phyloP scores from a whole-genome alignment of 2,888 invertebrate species.

The Aplocera efformata region DNA sequence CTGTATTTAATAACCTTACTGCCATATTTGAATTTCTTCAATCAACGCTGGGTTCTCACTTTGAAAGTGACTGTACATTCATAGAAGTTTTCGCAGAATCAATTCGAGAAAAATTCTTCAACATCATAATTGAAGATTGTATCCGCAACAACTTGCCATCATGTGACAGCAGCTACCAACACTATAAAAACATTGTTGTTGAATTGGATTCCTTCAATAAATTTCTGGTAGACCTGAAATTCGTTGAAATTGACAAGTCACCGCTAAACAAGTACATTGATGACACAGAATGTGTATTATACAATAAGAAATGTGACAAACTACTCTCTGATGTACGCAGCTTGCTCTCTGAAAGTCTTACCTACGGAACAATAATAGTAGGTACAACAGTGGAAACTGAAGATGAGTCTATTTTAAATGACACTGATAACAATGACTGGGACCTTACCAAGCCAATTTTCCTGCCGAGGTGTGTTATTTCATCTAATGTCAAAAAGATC shows the following conservation, averaged over 20 bases:
- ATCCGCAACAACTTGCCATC: constrained; percentile 64
- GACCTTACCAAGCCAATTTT: constrained; percentile 61
- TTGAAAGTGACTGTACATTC: constrained; percentile 61
- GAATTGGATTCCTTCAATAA: constrained; percentile 71
- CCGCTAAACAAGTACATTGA: constrained; percentile 67
- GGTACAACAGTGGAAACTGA: constrained; percentile 38
- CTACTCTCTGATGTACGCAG: constrained; percentile 58
- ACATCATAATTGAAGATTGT: constrained; percentile 69
- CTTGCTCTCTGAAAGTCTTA: constrained; percentile 58
- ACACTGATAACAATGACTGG: constrained; percentile 49
- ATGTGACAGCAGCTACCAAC: constrained; percentile 60
- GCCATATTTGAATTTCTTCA: constrained; percentile 72
- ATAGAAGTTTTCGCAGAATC: constrained; percentile 65
- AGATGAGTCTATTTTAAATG: constrained; percentile 51
- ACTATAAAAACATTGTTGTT: constrained; percentile 62
- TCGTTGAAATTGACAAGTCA: constrained; percentile 57
- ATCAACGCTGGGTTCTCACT: constrained; percentile 62
- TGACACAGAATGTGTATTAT: constrained; percentile 66
- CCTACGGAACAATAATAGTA: constrained; percentile 54
- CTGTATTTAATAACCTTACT: constrained; percentile 67
- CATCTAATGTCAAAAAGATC: constrained; percentile 62
- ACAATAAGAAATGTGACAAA: constrained; percentile 72
- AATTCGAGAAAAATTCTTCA: constrained; percentile 61
- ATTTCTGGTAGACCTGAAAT: constrained; percentile 69
- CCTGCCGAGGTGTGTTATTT: constrained; percentile 66